These are phyloP conservation scores for Xenops minutus DNA, from an alignment of 2,797 vertebrate species.

Conservation along the genomic window DNA sequence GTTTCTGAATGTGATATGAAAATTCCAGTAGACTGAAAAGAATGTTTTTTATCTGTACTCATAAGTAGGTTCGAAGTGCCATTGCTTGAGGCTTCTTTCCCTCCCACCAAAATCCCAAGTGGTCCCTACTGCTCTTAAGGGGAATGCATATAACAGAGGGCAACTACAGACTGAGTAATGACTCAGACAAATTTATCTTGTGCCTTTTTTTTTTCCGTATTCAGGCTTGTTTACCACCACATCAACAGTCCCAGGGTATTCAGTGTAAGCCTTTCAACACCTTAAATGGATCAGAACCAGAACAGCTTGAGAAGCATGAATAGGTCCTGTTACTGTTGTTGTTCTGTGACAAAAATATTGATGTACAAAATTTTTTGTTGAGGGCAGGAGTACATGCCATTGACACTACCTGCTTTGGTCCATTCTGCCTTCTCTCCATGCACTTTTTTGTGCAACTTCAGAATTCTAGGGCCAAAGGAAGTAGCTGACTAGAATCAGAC, in stretches of 20 bases:
- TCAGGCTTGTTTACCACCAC: neutral
- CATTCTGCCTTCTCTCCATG: neutral
- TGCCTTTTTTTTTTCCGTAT: neutral
- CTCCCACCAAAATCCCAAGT: neutral
- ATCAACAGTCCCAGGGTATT: neutral
- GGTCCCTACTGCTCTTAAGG: neutral
- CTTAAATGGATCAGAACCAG: neutral
- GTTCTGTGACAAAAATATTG: neutral
- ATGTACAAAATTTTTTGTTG: rapidly evolving
- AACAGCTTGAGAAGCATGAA: neutral
- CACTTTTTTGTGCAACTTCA: neutral
- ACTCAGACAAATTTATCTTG: neutral
- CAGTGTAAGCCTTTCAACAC: neutral
- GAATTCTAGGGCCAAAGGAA: neutral
- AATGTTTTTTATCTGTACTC: neutral
- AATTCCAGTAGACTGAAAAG: neutral
- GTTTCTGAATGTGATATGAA: neutral
- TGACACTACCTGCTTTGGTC: neutral
- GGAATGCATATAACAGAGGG: neutral
- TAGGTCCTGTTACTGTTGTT: neutral
- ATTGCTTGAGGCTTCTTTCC: neutral
- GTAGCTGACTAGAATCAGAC: neutral
- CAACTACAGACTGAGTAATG: neutral
- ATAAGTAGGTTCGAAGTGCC: neutral
- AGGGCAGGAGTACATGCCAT: neutral